phyloP scores from a whole-genome alignment of 2,888 invertebrate species.

The Rhingia rostrata region DNA sequence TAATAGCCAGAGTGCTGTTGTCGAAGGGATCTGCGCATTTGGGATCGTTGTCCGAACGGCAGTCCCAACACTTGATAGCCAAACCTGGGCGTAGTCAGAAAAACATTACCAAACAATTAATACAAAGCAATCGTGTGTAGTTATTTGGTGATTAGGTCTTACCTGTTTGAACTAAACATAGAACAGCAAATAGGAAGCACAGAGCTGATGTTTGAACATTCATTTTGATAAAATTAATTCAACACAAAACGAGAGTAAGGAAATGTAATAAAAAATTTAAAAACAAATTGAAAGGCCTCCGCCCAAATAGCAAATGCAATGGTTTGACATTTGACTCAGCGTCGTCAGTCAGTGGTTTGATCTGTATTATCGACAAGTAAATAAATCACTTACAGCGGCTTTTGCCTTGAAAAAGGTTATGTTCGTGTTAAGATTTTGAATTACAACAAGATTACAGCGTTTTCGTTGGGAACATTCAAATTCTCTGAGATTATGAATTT shows the following conservation, averaged over 20 bases:
- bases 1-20: constrained; percentile 93
- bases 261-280: constrained; percentile 37
- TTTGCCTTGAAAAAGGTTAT: too few relatives aligned
- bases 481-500: too few relatives aligned
- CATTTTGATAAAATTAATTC: constrained; percentile 28
- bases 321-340: constrained; percentile 50
- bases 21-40: constrained; percentile 97
- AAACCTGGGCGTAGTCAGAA: constrained; percentile 83
- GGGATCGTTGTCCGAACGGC: constrained; percentile 93
- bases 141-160: not conserved
- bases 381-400: constrained; percentile 19
- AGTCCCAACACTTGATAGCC: constrained; percentile 94
- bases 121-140: not conserved
- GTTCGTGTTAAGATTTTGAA: too few relatives aligned
- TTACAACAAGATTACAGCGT: too few relatives aligned
- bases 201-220: constrained; percentile 27
- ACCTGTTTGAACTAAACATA: constrained; percentile 60
- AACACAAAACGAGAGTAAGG: constrained; percentile 20
- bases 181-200: constrained; percentile 22
- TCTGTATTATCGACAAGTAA: constrained; percentile 34
- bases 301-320: constrained; percentile 50
- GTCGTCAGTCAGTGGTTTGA: constrained; percentile 8
- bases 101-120: not conserved
- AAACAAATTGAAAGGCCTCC: constrained; percentile 65
- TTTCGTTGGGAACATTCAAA: too few relatives aligned